Evolutionary conservation across 2,113 vertebrate genomes (phyloP), one percentile per base, ranked within the genome.

Genomic region (rat (Rattus norvegicus)): DNA sequence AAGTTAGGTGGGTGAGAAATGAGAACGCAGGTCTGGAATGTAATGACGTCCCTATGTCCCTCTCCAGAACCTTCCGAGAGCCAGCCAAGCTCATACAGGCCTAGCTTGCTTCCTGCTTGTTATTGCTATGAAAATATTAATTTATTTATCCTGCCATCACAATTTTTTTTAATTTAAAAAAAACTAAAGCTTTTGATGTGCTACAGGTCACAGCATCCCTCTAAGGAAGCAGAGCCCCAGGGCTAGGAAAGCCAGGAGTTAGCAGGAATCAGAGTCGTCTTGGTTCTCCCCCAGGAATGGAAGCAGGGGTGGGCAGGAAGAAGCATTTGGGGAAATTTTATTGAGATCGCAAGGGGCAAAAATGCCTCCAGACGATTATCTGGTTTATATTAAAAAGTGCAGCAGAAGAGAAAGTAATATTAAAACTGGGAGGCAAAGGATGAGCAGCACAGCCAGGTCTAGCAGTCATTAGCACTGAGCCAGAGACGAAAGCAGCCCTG

Each of bases 341-440:
- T 87, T 77, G 11, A 59, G 56, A 63, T 76, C 77, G 72, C 67
- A 30, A 76, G 36, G 26, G 79, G 49, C 89, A 61, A 54, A 80
- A 85, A n/a, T 69, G 36, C 54, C 72, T 67, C 69, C 73, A 77
- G 95, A 36, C n/a, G 52, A 86, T 67, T 73, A 73, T n/a, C 63
- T 49, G 36, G 81, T 88, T 88, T 70, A 79, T 83, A 63, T 77
- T 86, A 77, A 67, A 26, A 89, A 83, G 52, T 43, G 7, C 72
- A 36, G 67, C 86, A 52, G 85, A 52, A 70, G 79, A 56, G n/a
- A 54, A 54, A 69, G 33, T 77, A 30, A 86, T 84, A 67, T 49
- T 28, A 56, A 85, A 89, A 83, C 73, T 13, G 28, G 56, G 26
- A 49, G n/a, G 61, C 67, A 61, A 65, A 36, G 22, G 47, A 79